Evolutionary conservation across 2,888 invertebrate genomes (phyloP).

Genomic region (Ctena decussata): DNA sequence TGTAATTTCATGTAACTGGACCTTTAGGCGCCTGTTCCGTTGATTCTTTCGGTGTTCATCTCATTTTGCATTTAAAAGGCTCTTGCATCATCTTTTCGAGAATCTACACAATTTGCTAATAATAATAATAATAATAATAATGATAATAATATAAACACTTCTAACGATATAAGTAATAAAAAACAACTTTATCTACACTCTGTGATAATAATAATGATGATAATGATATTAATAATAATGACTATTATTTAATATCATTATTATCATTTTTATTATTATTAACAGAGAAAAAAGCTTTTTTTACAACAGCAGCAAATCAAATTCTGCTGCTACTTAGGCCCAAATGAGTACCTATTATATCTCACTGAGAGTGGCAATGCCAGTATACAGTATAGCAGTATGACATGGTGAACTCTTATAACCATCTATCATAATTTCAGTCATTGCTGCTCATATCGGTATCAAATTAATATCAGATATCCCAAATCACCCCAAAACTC

Average conservation of each 20-base stretch:
- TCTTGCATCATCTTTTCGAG: too few relatives aligned
- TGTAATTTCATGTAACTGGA: background rate
- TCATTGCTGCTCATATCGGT: background rate
- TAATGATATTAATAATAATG: too few relatives aligned
- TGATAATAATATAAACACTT: too few relatives aligned
- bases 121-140: too few relatives aligned
- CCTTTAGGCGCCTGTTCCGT: background rate
- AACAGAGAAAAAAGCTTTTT: background rate
- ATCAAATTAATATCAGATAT: slow-evolving; percentile 16
- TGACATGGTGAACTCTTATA: background rate
- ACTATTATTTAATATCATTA: too few relatives aligned
- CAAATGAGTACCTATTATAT: background rate
- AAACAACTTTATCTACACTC: too few relatives aligned
- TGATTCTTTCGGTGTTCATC: background rate
- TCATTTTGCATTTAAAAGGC: background rate
- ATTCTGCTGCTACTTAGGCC: background rate
- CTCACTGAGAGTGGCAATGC: background rate
- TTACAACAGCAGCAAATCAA: background rate
- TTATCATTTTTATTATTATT: too few relatives aligned
- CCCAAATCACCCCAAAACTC: background rate
- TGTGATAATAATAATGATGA: too few relatives aligned
- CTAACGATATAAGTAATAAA: too few relatives aligned
- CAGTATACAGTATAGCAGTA: background rate
- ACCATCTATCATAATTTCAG: background rate
- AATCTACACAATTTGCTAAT: too few relatives aligned